A percentile compares a stretch with the other conserved stretches of the same genome.
These are phyloP conservation scores for Dermochelys coriacea DNA, from an alignment of 2,797 vertebrate species.

Conservation along the genomic window DNA sequence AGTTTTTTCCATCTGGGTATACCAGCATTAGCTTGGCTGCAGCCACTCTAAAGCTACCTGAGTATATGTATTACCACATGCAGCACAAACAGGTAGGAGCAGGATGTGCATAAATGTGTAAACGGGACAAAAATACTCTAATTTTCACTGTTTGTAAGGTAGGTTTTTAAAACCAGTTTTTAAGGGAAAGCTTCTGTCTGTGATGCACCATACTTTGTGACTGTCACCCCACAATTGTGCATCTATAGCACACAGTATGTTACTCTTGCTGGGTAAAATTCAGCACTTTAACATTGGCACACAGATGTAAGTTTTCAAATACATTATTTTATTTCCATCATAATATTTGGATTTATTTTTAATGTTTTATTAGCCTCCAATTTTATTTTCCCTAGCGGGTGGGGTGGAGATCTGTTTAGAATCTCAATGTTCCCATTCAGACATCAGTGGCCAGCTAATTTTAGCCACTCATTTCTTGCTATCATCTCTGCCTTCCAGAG, in stretches of 20 bases:
- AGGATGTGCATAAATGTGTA: slow-evolving; percentile 14
- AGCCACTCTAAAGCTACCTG: slow-evolving; percentile 45
- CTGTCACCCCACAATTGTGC: not conserved
- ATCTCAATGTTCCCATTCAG: slow-evolving; percentile 25
- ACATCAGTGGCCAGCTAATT: slow-evolving; percentile 27
- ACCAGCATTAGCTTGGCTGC: slow-evolving; percentile 68
- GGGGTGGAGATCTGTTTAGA: not conserved
- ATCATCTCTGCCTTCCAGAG: slow-evolving; percentile 23
- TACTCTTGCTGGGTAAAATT: not conserved
- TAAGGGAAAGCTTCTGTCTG: not conserved
- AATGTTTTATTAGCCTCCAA: slow-evolving; percentile 10
- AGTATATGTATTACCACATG: slow-evolving; percentile 63
- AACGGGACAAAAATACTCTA: not conserved
- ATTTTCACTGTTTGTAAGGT: not conserved
- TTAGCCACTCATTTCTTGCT: not conserved
- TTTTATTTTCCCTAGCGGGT: not conserved
- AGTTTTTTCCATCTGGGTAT: slow-evolving; percentile 80
- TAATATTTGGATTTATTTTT: slow-evolving; percentile 27
- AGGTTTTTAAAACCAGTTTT: not conserved
- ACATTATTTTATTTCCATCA: not conserved
- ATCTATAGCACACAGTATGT: not conserved
- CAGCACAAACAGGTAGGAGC: slow-evolving; percentile 40
- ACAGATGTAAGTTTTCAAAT: not conserved
- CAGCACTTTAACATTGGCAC: not conserved
- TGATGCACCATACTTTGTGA: not conserved